Base-by-base conservation (phyloP, 1,140 invertebrate genomes). In the Stratiolaelaps scimitus region DNA sequence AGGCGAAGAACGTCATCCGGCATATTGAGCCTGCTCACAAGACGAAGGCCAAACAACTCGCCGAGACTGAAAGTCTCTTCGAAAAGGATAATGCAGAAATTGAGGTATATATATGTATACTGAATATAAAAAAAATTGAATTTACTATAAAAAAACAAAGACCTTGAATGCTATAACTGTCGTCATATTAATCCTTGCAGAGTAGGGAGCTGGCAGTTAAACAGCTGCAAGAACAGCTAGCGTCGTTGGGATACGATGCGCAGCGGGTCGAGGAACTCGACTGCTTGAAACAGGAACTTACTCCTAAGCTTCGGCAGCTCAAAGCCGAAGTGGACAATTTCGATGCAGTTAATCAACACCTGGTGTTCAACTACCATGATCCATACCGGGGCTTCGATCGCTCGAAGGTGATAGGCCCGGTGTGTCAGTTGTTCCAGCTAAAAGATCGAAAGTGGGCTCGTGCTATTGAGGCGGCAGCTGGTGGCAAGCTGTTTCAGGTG, bases 401-500 rank as follows among this genome's bases (percentile, higher is more conserved):
- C 5, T 74, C 76, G 0, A 80, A 81, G 67, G 87, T 97, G 0
- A 81, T 83, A 71, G 94, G 94, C 29, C 79, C 88, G 19, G 83
- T 92, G 2, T 79, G 84, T 68, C 80, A 84, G 67, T 76, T 94
- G 43, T 83, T 98, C 23, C 80, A 80, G 64, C 78, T 94, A 0
- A 83, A 81, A 65, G 85, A 95, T 75, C 75, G 78, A n/a, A 77
- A 74, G 40, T 84, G 84, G 67, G 92, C 92, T 17, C 75, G 98
- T 30, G 70, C 71, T n/a, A 47, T 69, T 20, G 89, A 93, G 73
- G 83, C 85, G 28, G 84, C 84, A 29, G 90, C 87, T 30, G 89
- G 90, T n/a, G 86, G 85, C 67, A 84, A 81, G 78, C 74, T 96
- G 15, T 94, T 85, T 74, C 91, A 93, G 78, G 83, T 94, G 43